Base-by-base conservation (phyloP, 1,140 invertebrate species). In the Orius insidiosus region DNA sequence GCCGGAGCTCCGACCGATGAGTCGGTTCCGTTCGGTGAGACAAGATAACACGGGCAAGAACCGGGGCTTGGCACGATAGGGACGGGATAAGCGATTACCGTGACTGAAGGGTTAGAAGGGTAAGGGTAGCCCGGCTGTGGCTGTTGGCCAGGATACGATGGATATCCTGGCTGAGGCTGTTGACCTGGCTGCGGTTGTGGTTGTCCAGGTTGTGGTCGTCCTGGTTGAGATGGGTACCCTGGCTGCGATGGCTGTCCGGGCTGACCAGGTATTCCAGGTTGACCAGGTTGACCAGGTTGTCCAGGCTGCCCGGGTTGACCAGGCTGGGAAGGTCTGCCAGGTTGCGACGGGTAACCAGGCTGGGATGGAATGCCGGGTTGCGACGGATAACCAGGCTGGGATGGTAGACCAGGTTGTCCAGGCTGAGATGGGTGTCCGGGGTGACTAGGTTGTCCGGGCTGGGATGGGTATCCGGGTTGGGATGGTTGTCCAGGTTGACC, bases 31-130 rank as follows among this genome's bases (percentile, higher is more conserved):
- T 63, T 62, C 3, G 63, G 62, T 32, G 67, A 64, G 8, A 71
- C 56, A 8, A 71, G 57, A 50, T 70, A 71, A 56, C 69, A 71
- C 5, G 68, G 69, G 46, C 69, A 71, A 0, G 62, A 60, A 15
- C 60, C 60, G 1, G 68, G 67, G 46, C 64, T 69, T 5, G 68
- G 68, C 6, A 67, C 68, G 40, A 69, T 66, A 5, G 68, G 68
- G 31, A 69, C 45, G 3, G 69, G 68, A 50, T 68, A 70, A 2
- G 69, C 65, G 47, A 69, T 66, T 3, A 71, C 61, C 52, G 66
- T 67, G 41, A 70, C n/a, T 15, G 14, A 15, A 36, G 10, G 34
- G 51, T 42, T 31, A n/a, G n/a, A n/a, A n/a, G n/a, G 13, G 1
- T 30, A n/a, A 42, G 36, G 54, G 33, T 44, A 54, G 51, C 11